These are phyloP conservation scores for Drosophila yakuba DNA, from an alignment of 1,140 invertebrate genomes.

Conservation along the genomic window DNA sequence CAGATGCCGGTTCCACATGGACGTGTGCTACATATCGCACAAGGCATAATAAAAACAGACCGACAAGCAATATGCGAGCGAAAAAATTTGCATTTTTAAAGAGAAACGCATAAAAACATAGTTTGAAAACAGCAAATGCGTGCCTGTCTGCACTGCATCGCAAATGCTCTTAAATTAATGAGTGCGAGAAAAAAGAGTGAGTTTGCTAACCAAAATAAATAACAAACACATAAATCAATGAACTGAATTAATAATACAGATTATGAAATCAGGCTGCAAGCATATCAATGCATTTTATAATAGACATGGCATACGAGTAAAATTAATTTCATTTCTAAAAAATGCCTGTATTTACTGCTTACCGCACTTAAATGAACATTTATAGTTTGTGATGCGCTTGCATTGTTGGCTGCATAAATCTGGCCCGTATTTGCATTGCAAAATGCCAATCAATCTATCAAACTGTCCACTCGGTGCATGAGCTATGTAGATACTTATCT, in stretches of 20 bases:
- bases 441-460: slow-evolving; percentile 38
- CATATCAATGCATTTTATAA: not conserved
- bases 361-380: slow-evolving; percentile 21
- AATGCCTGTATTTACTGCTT: slow-evolving; percentile 1
- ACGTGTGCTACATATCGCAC: slow-evolving; percentile 56
- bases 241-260: not conserved
- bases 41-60: slow-evolving; percentile 41
- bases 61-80: slow-evolving; percentile 32
- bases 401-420: not conserved
- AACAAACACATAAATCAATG: not conserved
- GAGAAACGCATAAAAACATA: slow-evolving; percentile 50
- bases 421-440: slow-evolving; percentile 26
- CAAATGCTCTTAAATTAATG: slow-evolving; percentile 41
- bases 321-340: not conserved
- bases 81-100: slow-evolving; percentile 58
- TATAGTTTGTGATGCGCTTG: slow-evolving; percentile 19
- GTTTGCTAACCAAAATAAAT: not conserved
- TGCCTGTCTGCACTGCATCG: slow-evolving; percentile 14
- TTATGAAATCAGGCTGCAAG: not conserved
- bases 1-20: slow-evolving; percentile 39
- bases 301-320: too few relatives aligned
- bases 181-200: not conserved
- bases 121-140: slow-evolving; percentile 21
- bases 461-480: slow-evolving; percentile 25
- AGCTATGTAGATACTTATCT: slow-evolving; percentile 37